Evolutionary conservation across 1,140 invertebrate genomes (phyloP).

Genomic region (Orussus abietinus): DNA sequence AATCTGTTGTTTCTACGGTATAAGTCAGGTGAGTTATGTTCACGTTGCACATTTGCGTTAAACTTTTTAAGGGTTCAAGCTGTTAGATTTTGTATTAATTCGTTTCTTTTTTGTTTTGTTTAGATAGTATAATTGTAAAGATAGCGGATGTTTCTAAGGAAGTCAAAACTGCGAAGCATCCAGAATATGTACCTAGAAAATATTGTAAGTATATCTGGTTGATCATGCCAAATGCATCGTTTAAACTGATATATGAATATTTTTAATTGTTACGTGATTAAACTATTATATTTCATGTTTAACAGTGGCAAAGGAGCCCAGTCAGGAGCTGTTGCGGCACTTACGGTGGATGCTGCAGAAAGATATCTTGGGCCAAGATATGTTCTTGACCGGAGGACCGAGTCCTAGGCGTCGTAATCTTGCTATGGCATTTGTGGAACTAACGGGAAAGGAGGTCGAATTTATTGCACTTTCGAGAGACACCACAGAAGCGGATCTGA

Average conservation of each 20-base stretch:
- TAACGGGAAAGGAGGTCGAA: conserved; percentile 86
- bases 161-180: conserved; percentile 61
- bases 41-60: neutral
- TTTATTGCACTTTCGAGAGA: conserved; percentile 92
- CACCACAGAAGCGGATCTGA: conserved; percentile 94
- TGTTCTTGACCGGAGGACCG: conserved; percentile 90
- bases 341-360: conserved; percentile 94
- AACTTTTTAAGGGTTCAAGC: conserved; percentile 5
- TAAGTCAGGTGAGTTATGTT: conserved; percentile 32
- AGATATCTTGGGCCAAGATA: conserved; percentile 87
- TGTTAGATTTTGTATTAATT: conserved; percentile 6
- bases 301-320: conserved; percentile 29
- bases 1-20: conserved; percentile 20
- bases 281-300: conserved; percentile 24
- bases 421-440: conserved; percentile 82
- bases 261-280: conserved; percentile 10
- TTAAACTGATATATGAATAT: conserved; percentile 7
- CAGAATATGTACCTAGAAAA: conserved; percentile 78
- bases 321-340: conserved; percentile 76
- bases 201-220: conserved; percentile 66
- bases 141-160: conserved; percentile 74
- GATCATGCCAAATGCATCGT: conserved; percentile 15
- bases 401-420: conserved; percentile 75
- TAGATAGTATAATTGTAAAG: conserved; percentile 53
- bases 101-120: conserved; percentile 16